A percentile compares a stretch with the other conserved stretches of the same genome.
Evolutionary conservation across 2,113 vertebrate species (phyloP).

Genomic region (Eptesicus fuscus): DNA sequence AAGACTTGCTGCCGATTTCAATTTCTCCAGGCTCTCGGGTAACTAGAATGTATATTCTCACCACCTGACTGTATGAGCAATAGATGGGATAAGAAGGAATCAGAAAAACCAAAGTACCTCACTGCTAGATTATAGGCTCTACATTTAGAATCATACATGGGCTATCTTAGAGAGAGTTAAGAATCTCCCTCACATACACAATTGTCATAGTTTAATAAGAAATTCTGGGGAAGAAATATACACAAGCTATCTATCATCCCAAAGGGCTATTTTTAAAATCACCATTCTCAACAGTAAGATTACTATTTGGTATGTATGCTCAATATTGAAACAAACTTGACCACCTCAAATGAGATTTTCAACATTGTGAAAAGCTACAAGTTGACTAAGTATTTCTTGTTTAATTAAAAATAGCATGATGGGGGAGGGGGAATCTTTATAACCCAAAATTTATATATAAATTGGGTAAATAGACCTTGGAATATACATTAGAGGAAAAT

Average conservation of each 20-base stretch:
- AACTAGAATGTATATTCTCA: not conserved
- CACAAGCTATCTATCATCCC: not conserved
- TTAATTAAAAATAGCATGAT: constrained; percentile 29
- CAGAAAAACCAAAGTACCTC: not conserved
- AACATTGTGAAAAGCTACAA: not conserved
- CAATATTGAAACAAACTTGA: constrained; percentile 2
- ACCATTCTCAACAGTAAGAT: not conserved
- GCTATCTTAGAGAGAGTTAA: not conserved
- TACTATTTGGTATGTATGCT: not conserved
- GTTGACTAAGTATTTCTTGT: not conserved
- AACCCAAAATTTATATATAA: constrained; percentile 27
- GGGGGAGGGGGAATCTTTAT: not conserved
- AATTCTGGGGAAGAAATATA: not conserved
- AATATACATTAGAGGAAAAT: not conserved
- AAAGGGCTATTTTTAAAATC: not conserved
- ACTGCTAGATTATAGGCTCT: not conserved
- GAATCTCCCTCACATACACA: not conserved
- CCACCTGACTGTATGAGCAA: not conserved
- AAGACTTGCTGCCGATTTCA: not conserved
- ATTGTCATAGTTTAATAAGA: not conserved
- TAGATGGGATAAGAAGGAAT: not conserved
- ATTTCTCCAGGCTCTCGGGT: not conserved
- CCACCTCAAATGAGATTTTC: not conserved
- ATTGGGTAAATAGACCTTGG: not conserved
- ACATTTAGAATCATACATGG: not conserved